Evolutionary conservation across 2,888 invertebrate species (phyloP).

Genomic region (Elmis aenea): DNA sequence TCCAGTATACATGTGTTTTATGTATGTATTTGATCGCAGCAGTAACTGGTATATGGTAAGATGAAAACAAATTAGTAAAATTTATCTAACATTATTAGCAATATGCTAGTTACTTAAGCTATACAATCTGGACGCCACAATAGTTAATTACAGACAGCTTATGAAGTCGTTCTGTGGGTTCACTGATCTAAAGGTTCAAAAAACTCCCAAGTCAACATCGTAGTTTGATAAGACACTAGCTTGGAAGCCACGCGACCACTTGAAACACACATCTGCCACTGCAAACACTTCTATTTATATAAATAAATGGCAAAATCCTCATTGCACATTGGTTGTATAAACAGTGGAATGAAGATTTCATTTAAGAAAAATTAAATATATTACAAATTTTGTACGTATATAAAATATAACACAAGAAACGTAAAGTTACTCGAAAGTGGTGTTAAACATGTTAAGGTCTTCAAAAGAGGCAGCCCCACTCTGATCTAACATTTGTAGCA

Average conservation of each 20-base stretch:
- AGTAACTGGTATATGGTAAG: conserved; percentile 3
- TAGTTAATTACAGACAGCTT: conserved; percentile 30
- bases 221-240: conserved; percentile 19
- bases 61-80: conserved; percentile 19
- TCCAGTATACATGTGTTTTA: not conserved
- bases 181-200: conserved; percentile 11
- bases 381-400: conserved; percentile 30
- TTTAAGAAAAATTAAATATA: conserved; percentile 18
- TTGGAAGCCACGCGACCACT: conserved; percentile 18
- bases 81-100: conserved; percentile 25
- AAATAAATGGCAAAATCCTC: conserved; percentile 23
- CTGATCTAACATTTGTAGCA: conserved; percentile 90
- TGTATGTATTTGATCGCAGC: not conserved
- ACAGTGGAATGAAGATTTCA: conserved; percentile 3
- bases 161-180: conserved; percentile 14
- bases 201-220: conserved; percentile 14
- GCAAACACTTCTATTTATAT: conserved; percentile 23
- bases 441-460: conserved; percentile 87
- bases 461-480: conserved; percentile 79
- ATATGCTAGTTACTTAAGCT: conserved; percentile 29
- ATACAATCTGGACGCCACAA: conserved; percentile 33
- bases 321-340: conserved; percentile 9
- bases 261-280: conserved; percentile 22
- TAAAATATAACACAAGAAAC: conserved; percentile 14
- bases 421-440: conserved; percentile 60